phyloP scores from a whole-genome alignment of 2,888 invertebrate species.

The Aquatica leii region DNA sequence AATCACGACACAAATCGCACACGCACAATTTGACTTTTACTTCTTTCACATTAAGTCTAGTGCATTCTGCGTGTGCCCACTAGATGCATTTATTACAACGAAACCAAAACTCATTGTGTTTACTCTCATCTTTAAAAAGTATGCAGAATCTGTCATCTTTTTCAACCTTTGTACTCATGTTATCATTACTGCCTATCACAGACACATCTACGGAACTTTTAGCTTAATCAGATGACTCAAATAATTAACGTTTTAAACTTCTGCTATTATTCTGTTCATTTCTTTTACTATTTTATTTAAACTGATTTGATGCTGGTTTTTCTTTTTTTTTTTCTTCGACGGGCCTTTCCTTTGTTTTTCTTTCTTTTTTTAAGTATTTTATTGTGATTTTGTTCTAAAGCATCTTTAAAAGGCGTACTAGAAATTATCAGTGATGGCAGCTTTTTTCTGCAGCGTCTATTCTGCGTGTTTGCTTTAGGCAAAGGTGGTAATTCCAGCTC shows the following conservation, averaged over 20 bases:
- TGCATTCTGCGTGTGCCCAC: too few relatives aligned
- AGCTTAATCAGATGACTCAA: neutral
- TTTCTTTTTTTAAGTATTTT: neutral
- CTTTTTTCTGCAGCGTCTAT: neutral
- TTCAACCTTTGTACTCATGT: neutral
- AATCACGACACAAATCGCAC: too few relatives aligned
- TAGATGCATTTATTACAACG: too few relatives aligned
- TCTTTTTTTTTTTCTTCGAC: neutral
- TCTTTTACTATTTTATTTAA: neutral
- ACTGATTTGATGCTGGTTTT: neutral
- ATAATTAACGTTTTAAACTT: too few relatives aligned
- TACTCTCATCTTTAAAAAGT: too few relatives aligned
- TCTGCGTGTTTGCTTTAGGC: neutral
- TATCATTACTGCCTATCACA: neutral
- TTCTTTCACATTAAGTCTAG: too few relatives aligned
- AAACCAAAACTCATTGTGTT: too few relatives aligned
- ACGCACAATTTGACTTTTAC: too few relatives aligned
- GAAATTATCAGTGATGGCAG: neutral
- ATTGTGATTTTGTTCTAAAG: neutral
- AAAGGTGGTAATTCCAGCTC: neutral
- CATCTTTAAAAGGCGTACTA: neutral
- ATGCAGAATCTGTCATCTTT: neutral
- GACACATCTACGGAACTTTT: neutral
- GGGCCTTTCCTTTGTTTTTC: neutral
- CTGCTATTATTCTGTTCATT: too few relatives aligned